A percentile compares a stretch with the other conserved stretches of the same genome.
Conservation (phyloP, 1,140 invertebrate genomes). For the Zophobas morio region DNA sequence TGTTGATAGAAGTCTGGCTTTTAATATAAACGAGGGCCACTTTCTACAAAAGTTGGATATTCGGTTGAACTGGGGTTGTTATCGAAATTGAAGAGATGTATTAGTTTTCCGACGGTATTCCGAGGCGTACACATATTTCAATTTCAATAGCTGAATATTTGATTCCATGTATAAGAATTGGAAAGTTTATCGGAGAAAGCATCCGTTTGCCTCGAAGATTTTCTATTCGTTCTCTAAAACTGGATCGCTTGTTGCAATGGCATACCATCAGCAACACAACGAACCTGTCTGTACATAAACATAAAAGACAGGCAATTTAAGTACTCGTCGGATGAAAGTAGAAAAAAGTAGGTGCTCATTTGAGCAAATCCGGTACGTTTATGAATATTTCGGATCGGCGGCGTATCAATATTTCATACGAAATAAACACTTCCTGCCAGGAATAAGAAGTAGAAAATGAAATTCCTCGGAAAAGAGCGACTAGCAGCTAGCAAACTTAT, state of each 20-base stretch:
- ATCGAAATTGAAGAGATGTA: slow-evolving; percentile 25
- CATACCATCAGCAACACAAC: slow-evolving; percentile 30
- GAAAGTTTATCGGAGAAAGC: slow-evolving; percentile 54
- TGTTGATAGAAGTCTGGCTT: slow-evolving; percentile 12
- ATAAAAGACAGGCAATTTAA: slow-evolving; percentile 25
- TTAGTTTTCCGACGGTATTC: slow-evolving; percentile 46
- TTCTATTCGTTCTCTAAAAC: slow-evolving; percentile 51
- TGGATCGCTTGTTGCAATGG: slow-evolving; percentile 49
- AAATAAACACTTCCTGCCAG: slow-evolving; percentile 45
- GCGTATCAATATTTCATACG: slow-evolving; percentile 33
- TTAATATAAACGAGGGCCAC: not conserved
- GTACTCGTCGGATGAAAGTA: not conserved
- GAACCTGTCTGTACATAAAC: slow-evolving; percentile 36
- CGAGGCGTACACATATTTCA: slow-evolving; percentile 53
- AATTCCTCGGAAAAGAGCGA: slow-evolving; percentile 39
- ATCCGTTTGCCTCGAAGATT: slow-evolving; percentile 52
- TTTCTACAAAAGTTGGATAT: slow-evolving; percentile 1
- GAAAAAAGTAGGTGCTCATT: slow-evolving; percentile 10
- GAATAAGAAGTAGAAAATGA: slow-evolving; percentile 47
- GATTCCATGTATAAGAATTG: slow-evolving; percentile 57
- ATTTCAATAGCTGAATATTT: slow-evolving; percentile 56
- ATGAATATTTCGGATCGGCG: slow-evolving; percentile 28
- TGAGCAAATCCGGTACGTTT: slow-evolving; percentile 31
- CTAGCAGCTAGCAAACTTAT: slow-evolving; percentile 39
- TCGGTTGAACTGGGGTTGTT: slow-evolving; percentile 15